phyloP scores from a whole-genome alignment of 2,113 vertebrate genomes.

The Oryzias woworae region DNA sequence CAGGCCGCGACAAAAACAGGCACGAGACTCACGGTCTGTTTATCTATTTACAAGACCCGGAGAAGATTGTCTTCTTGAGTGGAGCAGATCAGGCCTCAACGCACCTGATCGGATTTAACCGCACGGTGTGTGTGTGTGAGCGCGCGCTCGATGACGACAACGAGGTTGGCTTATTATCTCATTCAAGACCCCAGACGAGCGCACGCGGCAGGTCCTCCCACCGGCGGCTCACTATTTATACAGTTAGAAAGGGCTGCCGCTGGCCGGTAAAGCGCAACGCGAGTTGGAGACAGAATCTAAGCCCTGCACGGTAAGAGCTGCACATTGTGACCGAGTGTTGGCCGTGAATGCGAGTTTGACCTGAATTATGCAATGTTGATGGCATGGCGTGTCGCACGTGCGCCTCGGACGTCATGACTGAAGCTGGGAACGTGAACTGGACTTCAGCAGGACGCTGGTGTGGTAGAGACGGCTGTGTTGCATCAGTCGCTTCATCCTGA shows the following conservation, averaged over 20 bases:
- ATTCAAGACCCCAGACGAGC: slow-evolving; percentile 46
- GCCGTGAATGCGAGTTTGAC: slow-evolving; percentile 51
- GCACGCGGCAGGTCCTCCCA: slow-evolving; percentile 65
- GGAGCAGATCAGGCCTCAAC: slow-evolving; percentile 34
- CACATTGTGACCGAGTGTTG: slow-evolving; percentile 23
- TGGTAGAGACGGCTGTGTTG: slow-evolving; percentile 8
- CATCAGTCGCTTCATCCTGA: slow-evolving; percentile 19
- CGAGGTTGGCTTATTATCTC: slow-evolving; percentile 48
- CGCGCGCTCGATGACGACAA: slow-evolving; percentile 27
- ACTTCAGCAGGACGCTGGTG: slow-evolving; percentile 18
- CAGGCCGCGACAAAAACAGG: slow-evolving; percentile 51
- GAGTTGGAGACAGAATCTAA: slow-evolving; percentile 36
- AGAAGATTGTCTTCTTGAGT: background rate
- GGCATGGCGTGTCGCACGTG: slow-evolving; percentile 44
- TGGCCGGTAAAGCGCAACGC: slow-evolving; percentile 47
- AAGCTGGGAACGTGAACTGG: slow-evolving; percentile 8
- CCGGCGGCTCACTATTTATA: slow-evolving; percentile 70
- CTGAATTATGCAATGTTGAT: slow-evolving; percentile 60
- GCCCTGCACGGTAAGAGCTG: slow-evolving; percentile 59
- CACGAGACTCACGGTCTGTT: slow-evolving; percentile 26
- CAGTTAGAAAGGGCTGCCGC: slow-evolving; percentile 32
- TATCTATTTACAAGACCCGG: slow-evolving; percentile 12
- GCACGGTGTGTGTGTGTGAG: slow-evolving; percentile 5
- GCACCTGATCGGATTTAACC: slow-evolving; percentile 30
- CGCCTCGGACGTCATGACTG: slow-evolving; percentile 28